Base-by-base conservation (phyloP, 2,797 vertebrate genomes). In the Pseudomugil tenellus region DNA sequence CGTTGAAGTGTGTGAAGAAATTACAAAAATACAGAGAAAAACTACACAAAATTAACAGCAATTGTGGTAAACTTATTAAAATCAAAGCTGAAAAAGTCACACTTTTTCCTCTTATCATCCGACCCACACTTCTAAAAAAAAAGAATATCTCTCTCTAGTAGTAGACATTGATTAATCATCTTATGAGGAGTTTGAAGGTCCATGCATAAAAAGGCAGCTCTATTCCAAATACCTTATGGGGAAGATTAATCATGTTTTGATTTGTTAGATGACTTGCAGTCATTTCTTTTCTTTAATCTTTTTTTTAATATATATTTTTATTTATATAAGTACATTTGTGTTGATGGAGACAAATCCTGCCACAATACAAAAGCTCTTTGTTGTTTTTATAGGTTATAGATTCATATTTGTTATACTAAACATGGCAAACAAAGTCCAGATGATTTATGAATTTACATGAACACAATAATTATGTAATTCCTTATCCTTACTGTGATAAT, bases 241-340 rank as follows among this genome's bases (percentile, higher is more conserved):
- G 34, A 82, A 81, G 76, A 91, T 91, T 89, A 87, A 90, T 92
- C 90, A 87, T 85, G 79, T 85, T 89, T 87, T 87, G 77, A 89
- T 90, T 88, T 83, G 74, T 85, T 86, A 79, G 86, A 86, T 74
- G 85, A 87, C 76, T 88, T 77, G 79, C 76, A 84, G 84, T 86
- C 86, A 87, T 64, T 62, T 64, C 71, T 48, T 69, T 13, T 13
- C 12, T 13, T 25, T 61, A 77, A 58, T 72, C 56, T 59, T 54
- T 8, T 13, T 12, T 35, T 4, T 34, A 2, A 67, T 76, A 79
- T 79, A 67, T 61, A 35, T 58, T 56, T 54, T 68, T 52, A 49
- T 79, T 70, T 81, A 31, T 53, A 67, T 75, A 79, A 79, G 66
- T 61, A 39, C 58, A 58, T 54, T 68, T 55, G 49, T 79, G 72